Conservation (phyloP, 2,888 invertebrate genomes). For the Baccha elongata region DNA sequence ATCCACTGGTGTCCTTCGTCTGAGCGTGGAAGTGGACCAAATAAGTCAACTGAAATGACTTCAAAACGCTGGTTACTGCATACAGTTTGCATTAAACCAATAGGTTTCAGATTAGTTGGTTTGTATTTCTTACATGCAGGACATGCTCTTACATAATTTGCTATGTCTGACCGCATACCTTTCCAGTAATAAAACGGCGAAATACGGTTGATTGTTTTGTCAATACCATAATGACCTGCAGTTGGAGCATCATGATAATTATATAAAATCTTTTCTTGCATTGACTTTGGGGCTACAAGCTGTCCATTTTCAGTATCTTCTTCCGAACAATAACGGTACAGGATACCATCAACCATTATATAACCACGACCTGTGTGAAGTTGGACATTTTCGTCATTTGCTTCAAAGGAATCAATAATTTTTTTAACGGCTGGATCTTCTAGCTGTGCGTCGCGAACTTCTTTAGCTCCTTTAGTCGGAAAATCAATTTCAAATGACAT, state of each 20-base stretch:
- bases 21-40: constrained; percentile 64
- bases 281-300: too few relatives aligned
- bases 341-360: too few relatives aligned
- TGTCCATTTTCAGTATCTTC: not conserved
- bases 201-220: constrained; percentile 53
- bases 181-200: constrained; percentile 61
- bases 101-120: constrained; percentile 60
- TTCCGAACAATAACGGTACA: too few relatives aligned
- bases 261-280: constrained; percentile 28
- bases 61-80: constrained; percentile 68
- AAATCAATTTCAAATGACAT: too few relatives aligned
- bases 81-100: not conserved
- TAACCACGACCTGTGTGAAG: too few relatives aligned
- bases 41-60: constrained; percentile 61
- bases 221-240: constrained; percentile 63
- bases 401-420: too few relatives aligned
- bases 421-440: too few relatives aligned
- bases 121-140: constrained; percentile 28
- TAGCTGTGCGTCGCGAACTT: too few relatives aligned
- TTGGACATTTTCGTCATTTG: too few relatives aligned
- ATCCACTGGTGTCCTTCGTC: constrained; percentile 75
- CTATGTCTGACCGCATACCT: constrained; percentile 56
- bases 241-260: constrained; percentile 67
- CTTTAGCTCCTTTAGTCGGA: too few relatives aligned
- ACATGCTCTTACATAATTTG: not conserved